phyloP scores from a whole-genome alignment of 2,797 vertebrate genomes.

The Rousettus madagascariensis region DNA sequence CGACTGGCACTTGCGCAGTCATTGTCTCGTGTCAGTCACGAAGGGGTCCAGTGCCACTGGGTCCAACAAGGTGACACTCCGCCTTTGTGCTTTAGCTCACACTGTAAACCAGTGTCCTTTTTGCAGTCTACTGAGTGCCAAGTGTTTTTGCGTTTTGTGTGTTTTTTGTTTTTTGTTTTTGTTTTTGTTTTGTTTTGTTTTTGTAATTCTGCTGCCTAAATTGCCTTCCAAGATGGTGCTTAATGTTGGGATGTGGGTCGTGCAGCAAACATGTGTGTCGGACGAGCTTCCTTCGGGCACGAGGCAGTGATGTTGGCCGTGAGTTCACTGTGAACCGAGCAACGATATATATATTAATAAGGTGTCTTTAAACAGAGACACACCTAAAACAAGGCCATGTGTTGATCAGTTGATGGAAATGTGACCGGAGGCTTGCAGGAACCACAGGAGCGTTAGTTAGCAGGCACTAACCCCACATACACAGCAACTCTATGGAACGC shows the following conservation, averaged over 20 bases:
- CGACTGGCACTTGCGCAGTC: not conserved
- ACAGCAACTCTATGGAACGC: accelerated
- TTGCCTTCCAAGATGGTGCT: not conserved
- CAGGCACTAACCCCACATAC: too few species aligned
- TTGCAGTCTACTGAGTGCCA: not conserved
- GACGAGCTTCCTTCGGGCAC: not conserved
- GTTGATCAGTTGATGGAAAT: not conserved
- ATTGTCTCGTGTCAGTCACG: too few species aligned
- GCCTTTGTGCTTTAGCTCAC: too few species aligned
- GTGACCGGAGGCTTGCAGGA: not conserved
- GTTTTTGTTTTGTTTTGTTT: not conserved
- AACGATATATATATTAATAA: not conserved
- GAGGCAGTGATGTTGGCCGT: accelerated
- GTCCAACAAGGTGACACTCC: accelerated
- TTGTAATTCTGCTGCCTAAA: not conserved
- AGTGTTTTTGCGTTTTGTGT: not conserved
- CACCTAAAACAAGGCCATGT: not conserved
- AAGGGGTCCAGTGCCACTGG: not conserved
- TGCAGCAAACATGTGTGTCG: not conserved
- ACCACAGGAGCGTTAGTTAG: accelerated
- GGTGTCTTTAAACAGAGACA: not conserved
- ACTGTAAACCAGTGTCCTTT: not conserved
- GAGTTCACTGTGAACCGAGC: not conserved
- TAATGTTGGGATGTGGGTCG: too few species aligned
- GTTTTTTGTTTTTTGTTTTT: not conserved